phyloP scores from a whole-genome alignment of 2,113 vertebrate species.

The Clupea harengus region DNA sequence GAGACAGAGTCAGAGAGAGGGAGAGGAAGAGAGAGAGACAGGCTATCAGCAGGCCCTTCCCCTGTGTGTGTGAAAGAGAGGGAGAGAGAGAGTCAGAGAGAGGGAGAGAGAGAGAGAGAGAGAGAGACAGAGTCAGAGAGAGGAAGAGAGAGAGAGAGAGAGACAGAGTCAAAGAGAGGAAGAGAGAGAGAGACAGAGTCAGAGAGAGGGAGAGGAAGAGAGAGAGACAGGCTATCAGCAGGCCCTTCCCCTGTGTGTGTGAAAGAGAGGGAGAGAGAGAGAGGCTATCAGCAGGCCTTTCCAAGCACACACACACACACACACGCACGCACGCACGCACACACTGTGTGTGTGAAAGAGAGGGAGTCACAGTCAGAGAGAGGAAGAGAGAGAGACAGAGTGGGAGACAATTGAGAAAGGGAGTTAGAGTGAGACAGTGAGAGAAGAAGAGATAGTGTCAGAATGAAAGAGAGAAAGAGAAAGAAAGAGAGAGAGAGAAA shows the following conservation, averaged over 20 bases:
- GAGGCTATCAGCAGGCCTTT: no score
- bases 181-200: background rate
- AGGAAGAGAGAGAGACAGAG: background rate
- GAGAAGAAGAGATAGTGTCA: constrained; percentile 48
- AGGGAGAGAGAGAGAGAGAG: background rate
- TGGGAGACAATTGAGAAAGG: background rate
- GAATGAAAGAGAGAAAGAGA: background rate
- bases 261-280: background rate
- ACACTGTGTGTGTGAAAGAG: background rate
- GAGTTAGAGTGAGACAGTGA: constrained; percentile 79
- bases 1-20: background rate
- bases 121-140: no score
- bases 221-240: background rate
- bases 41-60: no score
- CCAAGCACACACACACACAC: no score
- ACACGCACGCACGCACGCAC: no score
- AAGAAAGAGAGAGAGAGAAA: background rate
- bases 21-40: background rate
- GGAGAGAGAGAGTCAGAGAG: background rate
- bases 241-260: no score
- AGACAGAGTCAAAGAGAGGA: constrained; percentile 91
- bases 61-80: background rate
- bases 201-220: background rate
- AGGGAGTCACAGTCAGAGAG: background rate
- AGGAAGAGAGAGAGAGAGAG: background rate